Conservation (phyloP, 2,113 vertebrate species). For the Chelonoidis abingdonii region DNA sequence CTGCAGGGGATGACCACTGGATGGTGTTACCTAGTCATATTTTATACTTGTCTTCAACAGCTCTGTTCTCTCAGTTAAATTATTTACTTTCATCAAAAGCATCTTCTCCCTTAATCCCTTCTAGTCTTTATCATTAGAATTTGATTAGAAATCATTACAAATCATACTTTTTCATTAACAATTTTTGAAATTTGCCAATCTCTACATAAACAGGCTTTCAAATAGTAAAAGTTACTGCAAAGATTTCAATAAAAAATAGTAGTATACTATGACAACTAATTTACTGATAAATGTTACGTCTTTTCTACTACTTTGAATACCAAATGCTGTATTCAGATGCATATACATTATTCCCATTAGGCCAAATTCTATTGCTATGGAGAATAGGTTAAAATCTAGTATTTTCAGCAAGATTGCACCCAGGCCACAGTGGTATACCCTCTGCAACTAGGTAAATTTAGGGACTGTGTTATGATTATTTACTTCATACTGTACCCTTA, state of each 20-base stretch:
- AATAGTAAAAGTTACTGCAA: not conserved
- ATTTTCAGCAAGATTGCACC: accelerated
- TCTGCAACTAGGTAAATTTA: not conserved
- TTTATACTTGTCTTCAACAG: conserved; percentile 1
- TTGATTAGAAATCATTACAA: not conserved
- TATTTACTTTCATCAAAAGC: not conserved
- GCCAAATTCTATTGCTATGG: accelerated
- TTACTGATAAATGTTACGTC: not conserved
- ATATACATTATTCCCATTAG: not conserved
- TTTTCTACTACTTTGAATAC: not conserved
- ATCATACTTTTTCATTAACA: not conserved
- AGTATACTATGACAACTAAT: not conserved
- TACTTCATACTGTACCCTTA: accelerated
- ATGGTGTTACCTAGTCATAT: not conserved
- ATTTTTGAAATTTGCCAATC: not conserved
- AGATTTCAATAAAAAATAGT: not conserved
- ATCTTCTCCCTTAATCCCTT: conserved; percentile 6
- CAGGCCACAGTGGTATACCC: accelerated
- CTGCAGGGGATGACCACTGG: not conserved
- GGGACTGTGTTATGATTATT: not conserved
- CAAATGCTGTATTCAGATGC: not conserved
- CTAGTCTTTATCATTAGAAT: not conserved
- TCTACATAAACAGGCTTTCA: not conserved
- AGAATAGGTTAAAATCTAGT: not conserved
- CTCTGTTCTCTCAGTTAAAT: not conserved